Evolutionary conservation across 2,888 invertebrate species (phyloP), one percentile per base, ranked within the genome.

Genomic region (Hipparchia semele): DNA sequence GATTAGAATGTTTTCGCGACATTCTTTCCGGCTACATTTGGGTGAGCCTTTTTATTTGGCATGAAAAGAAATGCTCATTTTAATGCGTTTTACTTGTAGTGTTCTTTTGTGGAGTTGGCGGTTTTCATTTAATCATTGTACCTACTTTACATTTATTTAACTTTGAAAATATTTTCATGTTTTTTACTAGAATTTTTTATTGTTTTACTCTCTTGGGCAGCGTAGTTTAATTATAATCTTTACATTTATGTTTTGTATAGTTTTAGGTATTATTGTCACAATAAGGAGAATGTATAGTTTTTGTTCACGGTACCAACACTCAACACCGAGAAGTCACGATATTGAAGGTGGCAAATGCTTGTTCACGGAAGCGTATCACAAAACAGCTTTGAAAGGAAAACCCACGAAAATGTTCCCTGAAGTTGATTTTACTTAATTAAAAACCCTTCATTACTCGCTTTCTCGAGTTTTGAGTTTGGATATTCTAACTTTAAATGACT

Each of bases 341-440:
- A 69, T 71, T 60, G 71, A 72, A 68, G 68, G 62, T 67, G 68
- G 67, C 62, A 72, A 62, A 72, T 68, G 45, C 68, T 62, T 71
- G 61, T 67, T 73, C 67, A 46, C 66, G 58, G 69, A 70, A 73
- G 69, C 73, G 65, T 76, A 54, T 61, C 60, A 60, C 51, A 61
- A 59, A 56, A 71, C 65, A 12, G 39, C 67, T 69, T 72, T 68
- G 51, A 54, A 64, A 67, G 62, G 65, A 70, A 74, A 76, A 71
- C 61, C 65, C 54, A 72, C 67, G 72, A 74, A 74, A 76, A 72
- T 65, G 60, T 76, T 70, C 67, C 68, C 65, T 58, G 68, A 60
- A 74, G 72, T 66, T 67, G 75, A 72, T 71, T 73, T 73, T 23
- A 59, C 56, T 69, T 73, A 68, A 75, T 70, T 70, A 65, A 71